Percentiles rank a stretch among this genome's conserved stretches.
phyloP scores from a whole-genome alignment of 1,140 invertebrate genomes.

The Diuraphis noxia region DNA sequence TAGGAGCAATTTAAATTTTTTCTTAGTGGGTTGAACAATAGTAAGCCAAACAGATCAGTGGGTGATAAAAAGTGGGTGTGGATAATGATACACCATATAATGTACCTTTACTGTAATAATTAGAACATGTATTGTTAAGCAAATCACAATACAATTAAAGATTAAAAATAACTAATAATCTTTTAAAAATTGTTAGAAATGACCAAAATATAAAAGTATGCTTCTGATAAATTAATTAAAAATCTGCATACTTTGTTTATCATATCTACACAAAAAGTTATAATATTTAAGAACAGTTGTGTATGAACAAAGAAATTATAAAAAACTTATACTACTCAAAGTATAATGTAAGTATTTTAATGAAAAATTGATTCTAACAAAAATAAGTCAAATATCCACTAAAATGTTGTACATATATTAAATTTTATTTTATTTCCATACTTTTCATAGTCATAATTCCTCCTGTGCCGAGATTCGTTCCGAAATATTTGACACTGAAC shows the following conservation, averaged over 20 bases:
- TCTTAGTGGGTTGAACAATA: neutral
- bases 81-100: neutral
- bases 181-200: neutral
- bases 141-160: neutral
- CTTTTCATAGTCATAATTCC: slow-evolving; percentile 60
- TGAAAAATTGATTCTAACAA: neutral
- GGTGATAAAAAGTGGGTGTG: neutral
- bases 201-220: neutral
- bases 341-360: neutral
- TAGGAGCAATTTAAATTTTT: neutral
- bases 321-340: neutral
- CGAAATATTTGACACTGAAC: slow-evolving; percentile 92
- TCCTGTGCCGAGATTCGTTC: slow-evolving; percentile 68
- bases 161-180: neutral
- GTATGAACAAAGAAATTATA: too few species aligned
- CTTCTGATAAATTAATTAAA: neutral
- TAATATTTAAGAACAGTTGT: too few species aligned
- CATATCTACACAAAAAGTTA: neutral
- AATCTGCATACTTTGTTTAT: neutral
- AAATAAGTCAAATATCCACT: neutral
- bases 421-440: neutral
- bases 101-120: neutral
- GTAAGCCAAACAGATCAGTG: neutral
- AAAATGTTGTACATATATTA: neutral
- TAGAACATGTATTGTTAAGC: neutral